Evolutionary conservation across 2,888 invertebrate species (phyloP).

Genomic region (Cyaniris semiargus): DNA sequence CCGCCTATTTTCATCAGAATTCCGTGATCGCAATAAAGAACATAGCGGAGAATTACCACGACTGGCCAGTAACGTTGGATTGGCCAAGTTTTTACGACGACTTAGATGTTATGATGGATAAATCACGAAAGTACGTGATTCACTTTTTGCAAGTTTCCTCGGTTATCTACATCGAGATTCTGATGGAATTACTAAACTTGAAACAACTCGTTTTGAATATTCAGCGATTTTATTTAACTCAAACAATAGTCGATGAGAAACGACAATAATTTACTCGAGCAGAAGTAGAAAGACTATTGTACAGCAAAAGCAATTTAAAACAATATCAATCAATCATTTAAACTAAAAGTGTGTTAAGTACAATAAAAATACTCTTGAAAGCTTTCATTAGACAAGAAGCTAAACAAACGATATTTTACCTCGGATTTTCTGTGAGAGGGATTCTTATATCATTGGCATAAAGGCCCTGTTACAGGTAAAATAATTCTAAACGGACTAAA

Average conservation of each 20-base stretch:
- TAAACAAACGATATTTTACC: conserved; percentile 45
- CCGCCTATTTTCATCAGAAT: conserved; percentile 1
- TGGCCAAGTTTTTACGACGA: conserved; percentile 31
- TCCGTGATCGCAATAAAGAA: conserved; percentile 20
- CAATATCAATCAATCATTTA: not conserved
- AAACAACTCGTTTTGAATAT: not conserved
- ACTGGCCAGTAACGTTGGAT: conserved; percentile 11
- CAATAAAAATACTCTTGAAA: not conserved
- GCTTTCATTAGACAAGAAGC: conserved; percentile 31
- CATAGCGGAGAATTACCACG: conserved; percentile 9
- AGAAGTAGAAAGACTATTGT: not conserved
- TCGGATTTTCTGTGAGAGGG: not conserved
- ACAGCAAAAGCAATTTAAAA: not conserved
- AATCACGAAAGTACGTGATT: conserved; percentile 27
- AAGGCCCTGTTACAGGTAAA: not conserved
- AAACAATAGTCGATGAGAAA: not conserved
- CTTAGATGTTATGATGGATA: conserved; percentile 31
- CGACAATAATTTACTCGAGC: not conserved
- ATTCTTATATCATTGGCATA: not conserved
- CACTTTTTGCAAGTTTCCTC: conserved; percentile 14
- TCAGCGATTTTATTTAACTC: not conserved
- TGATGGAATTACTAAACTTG: conserved; percentile 5
- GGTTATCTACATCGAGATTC: not conserved
- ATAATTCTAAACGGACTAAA: not conserved
- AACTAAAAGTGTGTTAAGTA: not conserved